phyloP scores from a whole-genome alignment of 2,888 invertebrate genomes.

The Epirrhoe alternata region DNA sequence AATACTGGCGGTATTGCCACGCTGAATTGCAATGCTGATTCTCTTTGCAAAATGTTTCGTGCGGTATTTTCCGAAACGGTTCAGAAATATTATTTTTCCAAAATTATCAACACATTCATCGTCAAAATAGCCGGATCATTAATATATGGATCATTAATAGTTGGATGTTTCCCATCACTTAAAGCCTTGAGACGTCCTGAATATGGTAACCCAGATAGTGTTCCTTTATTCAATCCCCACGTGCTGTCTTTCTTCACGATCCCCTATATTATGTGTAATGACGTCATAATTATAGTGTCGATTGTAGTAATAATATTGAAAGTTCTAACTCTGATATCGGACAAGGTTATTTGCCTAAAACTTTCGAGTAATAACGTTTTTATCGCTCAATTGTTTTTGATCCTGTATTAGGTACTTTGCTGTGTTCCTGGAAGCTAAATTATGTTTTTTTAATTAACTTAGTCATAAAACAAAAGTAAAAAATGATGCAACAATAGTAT shows the following conservation, averaged over 20 bases:
- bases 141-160: not conserved
- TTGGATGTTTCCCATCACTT: conserved; percentile 5
- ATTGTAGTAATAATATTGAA: too few species aligned
- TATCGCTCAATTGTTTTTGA: too few species aligned
- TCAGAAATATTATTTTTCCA: not conserved
- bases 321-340: too few species aligned
- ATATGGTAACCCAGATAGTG: conserved; percentile 33
- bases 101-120: not conserved
- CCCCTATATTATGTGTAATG: conserved; percentile 4
- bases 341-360: too few species aligned
- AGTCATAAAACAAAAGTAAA: not conserved
- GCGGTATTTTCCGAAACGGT: not conserved
- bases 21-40: too few species aligned
- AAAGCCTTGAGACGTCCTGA: conserved; percentile 37
- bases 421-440: too few species aligned
- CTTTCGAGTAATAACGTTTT: too few species aligned
- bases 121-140: not conserved
- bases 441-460: not conserved
- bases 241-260: conserved; percentile 19
- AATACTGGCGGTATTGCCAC: too few species aligned
- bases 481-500: not conserved
- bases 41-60: too few species aligned
- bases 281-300: not conserved
- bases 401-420: too few species aligned
- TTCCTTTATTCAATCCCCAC: conserved; percentile 26